Evolutionary conservation across 1,140 invertebrate species (phyloP).

Genomic region (Drosophila willistoni): DNA sequence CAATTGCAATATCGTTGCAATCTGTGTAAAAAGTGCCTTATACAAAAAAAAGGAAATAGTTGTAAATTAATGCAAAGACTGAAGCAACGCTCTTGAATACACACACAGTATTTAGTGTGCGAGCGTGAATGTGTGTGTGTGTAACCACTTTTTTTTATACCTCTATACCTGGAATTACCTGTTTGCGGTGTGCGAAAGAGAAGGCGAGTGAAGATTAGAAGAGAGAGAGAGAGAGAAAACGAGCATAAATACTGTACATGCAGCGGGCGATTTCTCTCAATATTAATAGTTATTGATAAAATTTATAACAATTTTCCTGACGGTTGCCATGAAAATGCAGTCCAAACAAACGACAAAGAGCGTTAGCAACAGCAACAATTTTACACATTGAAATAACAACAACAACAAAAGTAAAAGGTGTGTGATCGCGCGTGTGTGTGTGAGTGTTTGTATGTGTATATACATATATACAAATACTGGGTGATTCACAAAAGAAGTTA

Average conservation of each 20-base stretch:
- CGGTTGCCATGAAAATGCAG: constrained; percentile 79
- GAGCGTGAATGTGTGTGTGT: constrained; percentile 30
- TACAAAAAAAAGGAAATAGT: constrained; percentile 33
- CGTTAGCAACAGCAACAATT: constrained; percentile 34
- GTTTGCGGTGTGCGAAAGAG: constrained; percentile 39
- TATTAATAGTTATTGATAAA: constrained; percentile 38
- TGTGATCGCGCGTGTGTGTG: constrained; percentile 31
- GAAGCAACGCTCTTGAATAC: constrained; percentile 28
- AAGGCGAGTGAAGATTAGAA: constrained; percentile 13
- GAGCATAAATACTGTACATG: constrained; percentile 35
- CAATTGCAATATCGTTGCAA: constrained; percentile 1
- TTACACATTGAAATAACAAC: constrained; percentile 27
- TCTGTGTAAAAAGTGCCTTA: constrained; percentile 38
- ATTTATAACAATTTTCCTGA: constrained; percentile 17
- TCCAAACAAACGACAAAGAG: constrained; percentile 63
- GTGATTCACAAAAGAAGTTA: constrained; percentile 62
- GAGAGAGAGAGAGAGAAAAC: constrained; percentile 46
- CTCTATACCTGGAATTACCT: constrained; percentile 55
- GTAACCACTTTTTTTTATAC: constrained; percentile 57
- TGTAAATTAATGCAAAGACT: constrained; percentile 29
- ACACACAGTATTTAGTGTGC: constrained; percentile 28
- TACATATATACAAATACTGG: constrained; percentile 56
- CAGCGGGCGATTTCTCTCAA: constrained; percentile 32
- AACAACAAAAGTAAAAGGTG: constrained; percentile 41
- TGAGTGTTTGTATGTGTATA: constrained; percentile 26